Evolutionary conservation across 1,140 invertebrate species (phyloP).

Genomic region (Procambarus virginalis): DNA sequence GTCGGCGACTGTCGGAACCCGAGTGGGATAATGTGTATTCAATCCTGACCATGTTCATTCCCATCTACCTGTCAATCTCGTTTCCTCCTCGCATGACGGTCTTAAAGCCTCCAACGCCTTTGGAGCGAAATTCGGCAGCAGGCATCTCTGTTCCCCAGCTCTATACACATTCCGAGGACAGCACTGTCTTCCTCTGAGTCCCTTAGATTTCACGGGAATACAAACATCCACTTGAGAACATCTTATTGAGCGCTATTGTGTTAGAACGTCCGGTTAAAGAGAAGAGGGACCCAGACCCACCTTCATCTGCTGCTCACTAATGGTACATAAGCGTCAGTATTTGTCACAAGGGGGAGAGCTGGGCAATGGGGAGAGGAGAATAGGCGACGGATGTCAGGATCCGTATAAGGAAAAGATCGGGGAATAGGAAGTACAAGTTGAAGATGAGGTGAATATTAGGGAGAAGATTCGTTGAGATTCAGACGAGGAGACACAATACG

Average conservation of each 20-base stretch:
- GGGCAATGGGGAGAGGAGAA: not conserved
- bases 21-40: conserved; percentile 17
- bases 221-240: conserved; percentile 5
- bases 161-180: not conserved
- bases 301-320: conserved; percentile 24
- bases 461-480: too few relatives aligned
- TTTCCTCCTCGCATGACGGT: not conserved
- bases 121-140: not conserved
- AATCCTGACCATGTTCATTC: conserved; percentile 1
- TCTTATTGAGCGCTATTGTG: conserved; percentile 10
- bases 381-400: not conserved
- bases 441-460: too few relatives aligned
- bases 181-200: not conserved
- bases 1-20: not conserved
- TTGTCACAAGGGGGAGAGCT: not conserved
- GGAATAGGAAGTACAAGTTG: too few relatives aligned
- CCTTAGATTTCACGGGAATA: conserved; percentile 1
- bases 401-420: not conserved
- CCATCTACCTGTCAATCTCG: not conserved
- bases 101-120: not conserved
- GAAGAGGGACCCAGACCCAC: not conserved
- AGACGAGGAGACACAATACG: too few relatives aligned
- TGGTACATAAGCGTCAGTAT: conserved; percentile 39
- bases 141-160: not conserved
- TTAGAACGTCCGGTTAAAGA: not conserved